A percentile compares a stretch with the other conserved stretches of the same genome.
Conservation (phyloP, 1,140 invertebrate species). For the Drosophila ercepeae region DNA sequence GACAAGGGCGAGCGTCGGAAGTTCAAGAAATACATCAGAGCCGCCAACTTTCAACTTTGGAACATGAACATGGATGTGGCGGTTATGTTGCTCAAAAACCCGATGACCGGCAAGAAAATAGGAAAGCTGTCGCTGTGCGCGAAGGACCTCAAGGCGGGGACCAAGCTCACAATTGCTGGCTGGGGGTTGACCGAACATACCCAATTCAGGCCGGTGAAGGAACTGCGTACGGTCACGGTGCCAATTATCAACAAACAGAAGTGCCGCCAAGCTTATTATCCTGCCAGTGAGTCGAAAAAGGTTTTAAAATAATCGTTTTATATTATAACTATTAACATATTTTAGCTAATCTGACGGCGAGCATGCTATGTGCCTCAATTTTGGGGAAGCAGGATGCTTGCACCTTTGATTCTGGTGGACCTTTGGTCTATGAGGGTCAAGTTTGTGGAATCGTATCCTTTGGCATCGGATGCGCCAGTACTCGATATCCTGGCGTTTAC, state of each 20-base stretch:
- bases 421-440: slow-evolving; percentile 36
- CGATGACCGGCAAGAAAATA: slow-evolving; percentile 29
- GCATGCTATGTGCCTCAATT: slow-evolving; percentile 65
- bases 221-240: slow-evolving; percentile 39
- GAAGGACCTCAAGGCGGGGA: background rate
- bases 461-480: slow-evolving; percentile 65
- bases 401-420: slow-evolving; percentile 69
- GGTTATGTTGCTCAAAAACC: slow-evolving; percentile 15
- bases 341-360: slow-evolving; percentile 31
- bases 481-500: slow-evolving; percentile 65
- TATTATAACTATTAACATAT: background rate
- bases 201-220: background rate
- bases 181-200: slow-evolving; percentile 49
- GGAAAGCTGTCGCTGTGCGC: slow-evolving; percentile 18
- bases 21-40: slow-evolving; percentile 11
- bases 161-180: slow-evolving; percentile 39
- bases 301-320: background rate
- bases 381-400: slow-evolving; percentile 62
- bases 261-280: slow-evolving; percentile 25
- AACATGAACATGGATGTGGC: slow-evolving; percentile 68
- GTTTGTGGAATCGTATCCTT: slow-evolving; percentile 75
- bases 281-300: slow-evolving; percentile 19
- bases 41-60: background rate
- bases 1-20: slow-evolving; percentile 4
- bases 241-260: slow-evolving; percentile 20